These are phyloP conservation scores for Rotaria macrura DNA, from an alignment of 2,888 invertebrate genomes.

Conservation along the genomic window DNA sequence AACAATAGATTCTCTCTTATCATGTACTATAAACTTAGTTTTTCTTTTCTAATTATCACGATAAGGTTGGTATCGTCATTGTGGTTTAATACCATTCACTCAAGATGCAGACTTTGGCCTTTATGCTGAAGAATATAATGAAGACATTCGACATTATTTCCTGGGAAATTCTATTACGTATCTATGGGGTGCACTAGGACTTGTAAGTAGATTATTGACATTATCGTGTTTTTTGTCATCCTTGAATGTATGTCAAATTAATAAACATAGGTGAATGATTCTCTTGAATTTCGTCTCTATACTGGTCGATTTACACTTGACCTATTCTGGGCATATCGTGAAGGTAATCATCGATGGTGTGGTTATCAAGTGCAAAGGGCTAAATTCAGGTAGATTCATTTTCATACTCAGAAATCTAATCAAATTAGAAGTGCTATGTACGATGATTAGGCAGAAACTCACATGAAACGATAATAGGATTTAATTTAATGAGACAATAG, in stretches of 20 bases:
- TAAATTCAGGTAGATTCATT: conserved; percentile 22
- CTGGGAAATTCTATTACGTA: conserved; percentile 18
- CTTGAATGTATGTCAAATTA: not conserved
- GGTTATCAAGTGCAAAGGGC: conserved; percentile 28
- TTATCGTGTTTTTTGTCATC: no score
- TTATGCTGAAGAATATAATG: conserved; percentile 25
- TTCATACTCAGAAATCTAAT: no score
- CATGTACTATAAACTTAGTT: no score
- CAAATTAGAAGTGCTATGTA: no score
- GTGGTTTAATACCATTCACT: conserved; percentile 29
- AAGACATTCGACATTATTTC: conserved; percentile 25
- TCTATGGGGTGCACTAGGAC: conserved; percentile 28
- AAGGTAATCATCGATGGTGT: conserved; percentile 25
- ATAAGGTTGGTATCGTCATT: conserved; percentile 33
- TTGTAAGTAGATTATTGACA: not conserved
- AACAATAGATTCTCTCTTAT: not conserved
- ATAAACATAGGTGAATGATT: conserved; percentile 22
- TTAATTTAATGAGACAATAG: not conserved
- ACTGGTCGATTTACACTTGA: conserved; percentile 26
- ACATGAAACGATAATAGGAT: no score
- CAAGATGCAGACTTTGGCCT: conserved; percentile 30
- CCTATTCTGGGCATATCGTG: conserved; percentile 25
- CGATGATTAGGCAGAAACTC: no score
- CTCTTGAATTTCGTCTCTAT: conserved; percentile 26
- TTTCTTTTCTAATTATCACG: no score